Base-by-base conservation (phyloP, 2,888 invertebrate genomes). In the Azorinus chamasolen region DNA sequence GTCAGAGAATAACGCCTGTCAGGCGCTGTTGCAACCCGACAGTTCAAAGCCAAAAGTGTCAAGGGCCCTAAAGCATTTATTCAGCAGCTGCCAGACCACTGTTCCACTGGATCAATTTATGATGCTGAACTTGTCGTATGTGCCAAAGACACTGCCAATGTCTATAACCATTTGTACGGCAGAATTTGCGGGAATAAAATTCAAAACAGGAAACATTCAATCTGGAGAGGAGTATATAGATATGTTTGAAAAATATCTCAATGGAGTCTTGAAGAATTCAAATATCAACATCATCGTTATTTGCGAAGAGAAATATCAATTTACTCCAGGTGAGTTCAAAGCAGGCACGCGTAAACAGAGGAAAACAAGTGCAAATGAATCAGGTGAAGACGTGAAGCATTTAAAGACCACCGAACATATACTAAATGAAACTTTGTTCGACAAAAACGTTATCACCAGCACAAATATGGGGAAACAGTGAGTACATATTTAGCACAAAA, bases 401-500 rank as follows among this genome's bases (percentile, higher is more conserved):
- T 16, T 54, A 6, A 54, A 54, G 37, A 27, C 54, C 27, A 8
- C 4, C 5, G 16, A 8, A n/a, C 12, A 32, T 4, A 20, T 54
- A 18, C 18, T 54, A 1, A 18, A 18, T n/a, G 16, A 8, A 6
- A 16, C 4, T 8, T 20, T 5, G 18, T 54, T 32, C 37, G 25
- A 27, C 27, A 54, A 54, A 27, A 37, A 32, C 20, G 10, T 18
- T 0, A 37, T 68, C 0, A 53, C 58, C 24, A 63, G 61, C 32
- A 71, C 77, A n/a, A 32, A n/a, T 0, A 24, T 25, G 12, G 71
- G 77, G 3, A 77, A 77, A 27, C 18, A 27, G 41, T 53, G 4
- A 69, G 74, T 46, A 68, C 41, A 37, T 74, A 74, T 50, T 20
- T 69, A 0, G 68, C 74, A 14, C 5, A 37, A 53, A 68, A 69